Base-by-base conservation (phyloP, 2,113 vertebrate genomes). In the Archocentrus centrarchus region DNA sequence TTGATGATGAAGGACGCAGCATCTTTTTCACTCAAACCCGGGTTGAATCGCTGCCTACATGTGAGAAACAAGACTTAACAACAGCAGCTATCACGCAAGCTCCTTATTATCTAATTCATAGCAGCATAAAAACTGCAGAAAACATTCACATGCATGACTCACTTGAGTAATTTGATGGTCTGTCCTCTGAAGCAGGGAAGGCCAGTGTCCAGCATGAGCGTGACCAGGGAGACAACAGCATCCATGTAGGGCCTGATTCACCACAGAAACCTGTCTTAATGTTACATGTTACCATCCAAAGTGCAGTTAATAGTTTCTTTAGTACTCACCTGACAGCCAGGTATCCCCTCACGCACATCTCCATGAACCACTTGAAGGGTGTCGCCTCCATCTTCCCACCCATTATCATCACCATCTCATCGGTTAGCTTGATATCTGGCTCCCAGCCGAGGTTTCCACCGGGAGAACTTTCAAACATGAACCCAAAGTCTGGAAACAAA, bases 361-460 rank as follows among this genome's bases (percentile, higher is more conserved):
- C 98, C 98, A 99, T 99, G 93, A 99, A 99, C 98, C 98, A 99
- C 73, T 98, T 98, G 94, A 99, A 99, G 1, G 98, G 98, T 0
- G 98, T 99, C n/a, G 98, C 98, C 92, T 99, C 98, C 98, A 99
- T 99, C 90, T 99, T 99, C 22, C 98, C 98, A 2, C 98, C 98
- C 98, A 99, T 99, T 91, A 99, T 99, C 98, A 99, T 99, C 93
- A 99, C 98, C 98, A 99, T 99, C 93, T 99, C 98, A 22, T 99
- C 98, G 0, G 98, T 99, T 76, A 99, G 96, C 82, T 99, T 99
- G 92, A 99, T 99, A 89, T 99, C 98, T 0, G 98, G 98, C 82
- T 99, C 98, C 98, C 98, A 99, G 88, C 98, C 97, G 10, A 99
- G 96, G 92, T 99, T 99, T 50, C 98, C 97, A 0, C 98, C 98